Conservation (phyloP, 2,113 vertebrate genomes). For the Puntigrus tetrazona region DNA sequence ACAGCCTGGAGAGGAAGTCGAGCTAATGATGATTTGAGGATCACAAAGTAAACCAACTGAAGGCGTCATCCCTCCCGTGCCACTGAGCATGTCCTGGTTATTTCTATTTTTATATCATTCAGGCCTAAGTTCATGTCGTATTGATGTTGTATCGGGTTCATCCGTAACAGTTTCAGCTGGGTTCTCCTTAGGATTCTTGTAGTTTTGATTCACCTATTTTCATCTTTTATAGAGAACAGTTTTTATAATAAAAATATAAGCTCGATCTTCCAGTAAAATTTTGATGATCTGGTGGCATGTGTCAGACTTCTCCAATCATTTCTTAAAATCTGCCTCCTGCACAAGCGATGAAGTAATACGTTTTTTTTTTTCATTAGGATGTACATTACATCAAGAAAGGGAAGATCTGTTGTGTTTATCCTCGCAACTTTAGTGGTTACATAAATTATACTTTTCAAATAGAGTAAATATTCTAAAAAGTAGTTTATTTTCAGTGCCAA, state of each 20-base stretch:
- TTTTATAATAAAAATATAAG: no score
- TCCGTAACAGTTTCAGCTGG: neutral
- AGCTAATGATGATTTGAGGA: slow-evolving; percentile 62
- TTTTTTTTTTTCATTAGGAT: neutral
- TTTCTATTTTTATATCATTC: slow-evolving; percentile 46
- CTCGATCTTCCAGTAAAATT: no score
- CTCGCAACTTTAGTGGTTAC: neutral
- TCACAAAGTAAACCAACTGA: slow-evolving; percentile 35
- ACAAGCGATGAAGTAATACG: neutral
- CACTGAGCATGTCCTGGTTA: slow-evolving; percentile 17
- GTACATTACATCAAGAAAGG: neutral
- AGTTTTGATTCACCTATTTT: neutral
- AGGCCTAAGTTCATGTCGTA: slow-evolving; percentile 40
- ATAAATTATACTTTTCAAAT: neutral
- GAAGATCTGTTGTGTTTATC: neutral
- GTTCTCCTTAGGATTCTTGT: neutral
- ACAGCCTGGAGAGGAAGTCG: slow-evolving; percentile 36
- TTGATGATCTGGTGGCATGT: no score
- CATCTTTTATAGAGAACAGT: neutral
- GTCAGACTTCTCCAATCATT: neutral
- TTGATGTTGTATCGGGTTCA: slow-evolving; percentile 53
- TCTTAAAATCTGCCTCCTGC: neutral
- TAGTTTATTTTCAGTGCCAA: neutral
- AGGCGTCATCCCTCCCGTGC: slow-evolving; percentile 23
- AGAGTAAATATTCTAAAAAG: neutral